phyloP scores from a whole-genome alignment of 2,888 invertebrate species.

The Epinotia brunnichana region DNA sequence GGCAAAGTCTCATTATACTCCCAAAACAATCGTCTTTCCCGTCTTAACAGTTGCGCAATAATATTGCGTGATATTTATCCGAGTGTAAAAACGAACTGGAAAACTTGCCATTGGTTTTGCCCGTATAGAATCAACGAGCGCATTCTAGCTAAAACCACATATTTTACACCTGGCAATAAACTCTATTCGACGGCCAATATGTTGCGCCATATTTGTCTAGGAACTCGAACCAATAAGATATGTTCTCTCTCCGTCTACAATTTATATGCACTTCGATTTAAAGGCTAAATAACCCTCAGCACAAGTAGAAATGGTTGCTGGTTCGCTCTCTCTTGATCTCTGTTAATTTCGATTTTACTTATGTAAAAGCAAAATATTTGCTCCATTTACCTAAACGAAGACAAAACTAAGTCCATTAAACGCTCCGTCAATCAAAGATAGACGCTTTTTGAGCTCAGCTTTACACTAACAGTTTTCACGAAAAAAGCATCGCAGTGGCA shows the following conservation, averaged over 20 bases:
- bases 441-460: constrained; percentile 8
- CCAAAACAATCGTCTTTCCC: not conserved
- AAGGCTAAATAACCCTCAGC: not conserved
- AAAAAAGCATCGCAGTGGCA: no score
- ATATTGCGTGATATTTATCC: not conserved
- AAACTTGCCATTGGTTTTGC: not conserved
- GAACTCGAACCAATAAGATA: constrained; percentile 16
- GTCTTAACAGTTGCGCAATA: not conserved
- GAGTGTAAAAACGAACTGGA: not conserved
- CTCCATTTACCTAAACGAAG: not conserved
- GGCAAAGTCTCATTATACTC: no score
- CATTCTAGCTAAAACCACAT: constrained; percentile 5
- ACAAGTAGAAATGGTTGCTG: not conserved
- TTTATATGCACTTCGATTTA: constrained; percentile 22
- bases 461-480: no score
- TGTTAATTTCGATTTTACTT: not conserved
- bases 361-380: not conserved
- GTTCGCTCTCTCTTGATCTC: not conserved
- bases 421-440: constrained; percentile 19
- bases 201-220: constrained; percentile 30
- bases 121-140: not conserved
- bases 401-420: constrained; percentile 21
- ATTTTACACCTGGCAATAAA: constrained; percentile 30
- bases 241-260: constrained; percentile 15
- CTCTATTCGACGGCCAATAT: constrained; percentile 24